Conservation (phyloP, 2,113 vertebrate genomes). For the Bostrychus sinensis region DNA sequence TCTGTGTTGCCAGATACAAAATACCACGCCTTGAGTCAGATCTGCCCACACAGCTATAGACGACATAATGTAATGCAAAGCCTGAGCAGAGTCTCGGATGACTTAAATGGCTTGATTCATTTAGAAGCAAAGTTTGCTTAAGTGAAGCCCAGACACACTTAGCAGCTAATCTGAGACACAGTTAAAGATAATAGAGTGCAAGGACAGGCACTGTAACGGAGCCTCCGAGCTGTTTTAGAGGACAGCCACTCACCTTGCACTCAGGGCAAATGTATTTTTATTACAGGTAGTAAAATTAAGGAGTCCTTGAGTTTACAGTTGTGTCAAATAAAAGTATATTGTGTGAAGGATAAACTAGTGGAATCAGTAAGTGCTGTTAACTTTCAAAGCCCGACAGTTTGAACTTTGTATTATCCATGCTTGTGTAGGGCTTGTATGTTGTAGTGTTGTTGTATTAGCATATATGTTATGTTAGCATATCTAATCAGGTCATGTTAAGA, state of each 20-base stretch:
- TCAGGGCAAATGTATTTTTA: conserved; percentile 17
- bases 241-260: conserved; percentile 22
- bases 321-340: background rate
- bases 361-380: too few relatives aligned
- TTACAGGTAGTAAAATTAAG: background rate
- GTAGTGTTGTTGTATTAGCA: too few relatives aligned
- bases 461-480: too few relatives aligned
- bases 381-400: too few relatives aligned
- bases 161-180: conserved; percentile 4
- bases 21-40: too few relatives aligned
- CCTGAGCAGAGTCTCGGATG: background rate
- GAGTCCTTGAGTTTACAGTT: conserved; percentile 5
- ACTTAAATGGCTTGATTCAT: conserved; percentile 1
- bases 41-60: too few relatives aligned
- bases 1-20: too few relatives aligned
- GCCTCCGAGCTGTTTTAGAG: conserved; percentile 9
- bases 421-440: too few relatives aligned
- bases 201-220: conserved; percentile 8
- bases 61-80: background rate
- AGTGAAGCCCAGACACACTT: background rate
- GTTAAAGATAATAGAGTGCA: conserved; percentile 2
- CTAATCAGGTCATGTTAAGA: too few relatives aligned
- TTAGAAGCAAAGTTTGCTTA: background rate
- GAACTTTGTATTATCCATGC: too few relatives aligned
- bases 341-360: too few relatives aligned